Base-by-base conservation (phyloP, 2,888 invertebrate species). In the Hylaea fasciaria region DNA sequence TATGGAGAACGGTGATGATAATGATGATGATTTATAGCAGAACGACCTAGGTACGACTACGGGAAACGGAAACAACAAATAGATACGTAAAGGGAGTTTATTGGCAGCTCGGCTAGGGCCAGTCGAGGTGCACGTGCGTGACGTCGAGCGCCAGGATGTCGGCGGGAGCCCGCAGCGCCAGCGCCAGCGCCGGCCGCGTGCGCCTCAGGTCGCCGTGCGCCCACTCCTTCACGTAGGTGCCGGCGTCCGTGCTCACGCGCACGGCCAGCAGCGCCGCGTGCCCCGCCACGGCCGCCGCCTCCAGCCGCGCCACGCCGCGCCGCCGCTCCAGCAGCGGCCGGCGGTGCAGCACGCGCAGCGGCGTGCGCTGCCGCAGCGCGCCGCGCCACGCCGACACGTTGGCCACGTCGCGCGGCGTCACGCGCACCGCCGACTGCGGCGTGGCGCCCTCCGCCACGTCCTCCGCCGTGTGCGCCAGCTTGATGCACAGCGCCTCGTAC, bases 221-320 rank as follows among this genome's bases (percentile, higher is more conserved):
- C 92, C 99, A 97, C 92, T 99, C 99, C 89, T 99, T 99, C 0
- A 99, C 95, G 83, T 99, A 99, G 40, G 98, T 98, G 43, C 98
- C 98, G 10, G 98, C 98, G 79, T 97, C 96, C 0, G 98, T 97
- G 49, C 94, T 94, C 16, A 98, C 72, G 62, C 94, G 93, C 29
- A 98, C 76, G 47, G 93, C 90, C 73, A 98, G 94, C 50, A 95
- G 86, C 65, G 90, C 82, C 0, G 86, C 77, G 64, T 89, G 83
- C 7, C 92, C 93, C 14, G 90, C 90, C 5, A 95, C 87, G 0
- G 84, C 74, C 22, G 86, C 83, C 0, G 95, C 95, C n/a, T 55
- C 37, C n/a, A 88, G 49, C 37, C 93, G 92, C 72, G 95, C 93
- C 60, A 98, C 94, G 0, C 90, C 91, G 63, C 96, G 93, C 4